Evolutionary conservation across 1,140 invertebrate species (phyloP).

Genomic region (Brachionus plicatilis): DNA sequence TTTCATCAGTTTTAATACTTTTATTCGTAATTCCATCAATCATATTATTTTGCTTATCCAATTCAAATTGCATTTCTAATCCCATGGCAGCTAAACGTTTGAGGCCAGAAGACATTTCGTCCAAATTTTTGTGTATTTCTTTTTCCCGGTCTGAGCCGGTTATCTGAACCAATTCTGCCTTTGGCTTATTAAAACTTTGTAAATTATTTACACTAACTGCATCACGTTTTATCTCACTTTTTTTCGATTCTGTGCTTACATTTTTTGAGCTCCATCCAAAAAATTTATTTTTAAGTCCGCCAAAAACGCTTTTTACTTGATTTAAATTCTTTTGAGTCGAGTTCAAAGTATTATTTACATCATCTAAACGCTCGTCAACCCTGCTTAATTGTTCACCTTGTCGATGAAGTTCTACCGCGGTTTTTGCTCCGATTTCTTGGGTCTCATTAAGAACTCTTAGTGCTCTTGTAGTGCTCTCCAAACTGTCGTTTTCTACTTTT

Average conservation of each 20-base stretch:
- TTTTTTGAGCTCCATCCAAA: slow-evolving; percentile 18
- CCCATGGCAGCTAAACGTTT: not conserved
- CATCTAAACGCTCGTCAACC: not conserved
- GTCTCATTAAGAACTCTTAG: slow-evolving; percentile 12
- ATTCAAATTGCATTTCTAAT: slow-evolving; percentile 24
- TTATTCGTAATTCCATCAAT: not conserved
- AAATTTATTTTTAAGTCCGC: slow-evolving; percentile 36
- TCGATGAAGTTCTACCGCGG: not conserved
- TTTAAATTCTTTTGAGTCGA: slow-evolving; percentile 37
- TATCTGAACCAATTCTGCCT: slow-evolving; percentile 24
- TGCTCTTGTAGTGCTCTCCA: not conserved
- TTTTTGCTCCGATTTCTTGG: slow-evolving; percentile 21
- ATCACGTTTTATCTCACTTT: not conserved
- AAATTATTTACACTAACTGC: slow-evolving; percentile 12
- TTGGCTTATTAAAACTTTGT: not conserved
- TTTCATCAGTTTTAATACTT: not conserved
- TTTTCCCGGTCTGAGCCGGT: slow-evolving; percentile 34
- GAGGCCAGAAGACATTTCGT: slow-evolving; percentile 29
- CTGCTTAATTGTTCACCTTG: slow-evolving; percentile 32
- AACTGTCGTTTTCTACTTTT: slow-evolving; percentile 30
- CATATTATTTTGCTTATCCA: slow-evolving; percentile 20
- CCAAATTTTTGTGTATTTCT: slow-evolving; percentile 37
- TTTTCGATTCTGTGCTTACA: not conserved
- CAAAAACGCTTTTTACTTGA: slow-evolving; percentile 37
- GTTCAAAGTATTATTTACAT: slow-evolving; percentile 9